Percentiles rank a stretch among this genome's conserved stretches.
These are phyloP conservation scores for Porites evermanni DNA, from an alignment of 92 coral and sea anemone species.

Conservation along the genomic window DNA sequence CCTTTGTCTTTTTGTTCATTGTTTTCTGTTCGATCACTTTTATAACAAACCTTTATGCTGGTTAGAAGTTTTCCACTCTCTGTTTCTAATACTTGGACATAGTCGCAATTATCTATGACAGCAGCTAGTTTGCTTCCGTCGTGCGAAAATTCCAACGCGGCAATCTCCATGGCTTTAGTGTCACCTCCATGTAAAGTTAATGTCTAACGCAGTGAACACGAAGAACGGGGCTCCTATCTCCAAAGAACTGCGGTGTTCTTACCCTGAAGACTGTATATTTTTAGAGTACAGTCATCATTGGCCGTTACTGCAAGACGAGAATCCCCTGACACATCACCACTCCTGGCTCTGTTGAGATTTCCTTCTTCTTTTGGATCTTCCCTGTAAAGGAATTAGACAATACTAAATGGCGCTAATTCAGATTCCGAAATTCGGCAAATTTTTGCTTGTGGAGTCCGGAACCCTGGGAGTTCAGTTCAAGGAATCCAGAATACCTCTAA, in stretches of 20 bases:
- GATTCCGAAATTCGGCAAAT: too few species aligned
- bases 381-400: background rate
- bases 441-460: too few species aligned
- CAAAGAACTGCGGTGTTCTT: background rate
- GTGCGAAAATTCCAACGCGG: constrained; percentile 15
- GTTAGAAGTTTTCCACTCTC: constrained; percentile 10
- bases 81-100: constrained; percentile 16
- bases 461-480: too few species aligned
- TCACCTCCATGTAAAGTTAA: constrained; percentile 6
- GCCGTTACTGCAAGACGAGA: constrained; percentile 34
- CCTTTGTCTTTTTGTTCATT: background rate
- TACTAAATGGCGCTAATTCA: too few species aligned
- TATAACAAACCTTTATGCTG: constrained; percentile 1
- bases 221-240: background rate
- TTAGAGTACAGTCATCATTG: constrained; percentile 20
- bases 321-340: constrained; percentile 33
- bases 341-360: constrained; percentile 9
- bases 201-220: too few species aligned
- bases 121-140: constrained; percentile 23
- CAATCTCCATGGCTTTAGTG: constrained; percentile 25
- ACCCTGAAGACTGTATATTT: constrained; percentile 13
- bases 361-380: background rate
- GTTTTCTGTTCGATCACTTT: background rate
- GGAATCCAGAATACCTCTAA: too few species aligned
- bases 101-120: constrained; percentile 9